phyloP scores from a whole-genome alignment of 2,888 invertebrate genomes.

The Harpalus rufipes region DNA sequence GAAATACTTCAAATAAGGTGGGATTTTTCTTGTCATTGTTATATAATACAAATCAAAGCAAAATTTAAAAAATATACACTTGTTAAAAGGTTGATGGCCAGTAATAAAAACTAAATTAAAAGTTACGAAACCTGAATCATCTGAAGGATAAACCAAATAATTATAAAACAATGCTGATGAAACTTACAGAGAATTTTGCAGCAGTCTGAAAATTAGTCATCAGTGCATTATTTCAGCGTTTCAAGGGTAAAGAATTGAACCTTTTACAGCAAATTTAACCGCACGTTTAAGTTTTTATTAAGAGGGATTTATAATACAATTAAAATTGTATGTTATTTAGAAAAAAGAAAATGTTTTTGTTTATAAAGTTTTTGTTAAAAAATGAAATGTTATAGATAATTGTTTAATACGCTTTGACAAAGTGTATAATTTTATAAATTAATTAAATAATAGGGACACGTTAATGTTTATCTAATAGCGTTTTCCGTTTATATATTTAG shows the following conservation, averaged over 20 bases:
- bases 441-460: too few species aligned
- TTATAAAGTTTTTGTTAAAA: constrained; percentile 12
- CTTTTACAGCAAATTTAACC: constrained; percentile 52
- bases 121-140: not conserved
- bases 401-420: not conserved
- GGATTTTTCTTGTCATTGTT: too few species aligned
- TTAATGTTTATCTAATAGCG: too few species aligned
- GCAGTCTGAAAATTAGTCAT: constrained; percentile 59
- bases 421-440: not conserved
- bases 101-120: not conserved
- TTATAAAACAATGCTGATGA: constrained; percentile 60
- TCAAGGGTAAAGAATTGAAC: constrained; percentile 35
- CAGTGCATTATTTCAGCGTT: constrained; percentile 51
- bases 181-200: constrained; percentile 59
- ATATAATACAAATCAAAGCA: too few species aligned
- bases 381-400: constrained; percentile 11
- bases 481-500: too few species aligned
- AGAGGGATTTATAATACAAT: constrained; percentile 23
- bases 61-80: too few species aligned
- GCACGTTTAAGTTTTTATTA: constrained; percentile 38
- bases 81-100: not conserved
- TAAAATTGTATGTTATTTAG: constrained; percentile 30
- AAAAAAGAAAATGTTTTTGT: constrained; percentile 38
- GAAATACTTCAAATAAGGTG: too few species aligned
- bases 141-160: constrained; percentile 31